Evolutionary conservation across 2,797 vertebrate species (phyloP).

Genomic region (Chaenodraco wilsoni): DNA sequence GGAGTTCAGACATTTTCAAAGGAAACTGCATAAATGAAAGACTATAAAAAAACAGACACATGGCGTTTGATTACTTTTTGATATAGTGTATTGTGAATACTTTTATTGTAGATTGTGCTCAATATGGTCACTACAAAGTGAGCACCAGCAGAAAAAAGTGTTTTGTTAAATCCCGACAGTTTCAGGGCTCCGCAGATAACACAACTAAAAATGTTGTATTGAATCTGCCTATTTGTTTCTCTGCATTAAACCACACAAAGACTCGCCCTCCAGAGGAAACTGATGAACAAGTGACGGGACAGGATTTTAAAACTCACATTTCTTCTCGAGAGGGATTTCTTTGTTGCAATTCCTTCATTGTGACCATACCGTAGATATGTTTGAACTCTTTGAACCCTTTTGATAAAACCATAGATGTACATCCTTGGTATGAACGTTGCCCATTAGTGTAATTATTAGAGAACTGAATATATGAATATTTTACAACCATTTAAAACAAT

Average conservation of each 20-base stretch:
- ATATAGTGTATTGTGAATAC: constrained; percentile 54
- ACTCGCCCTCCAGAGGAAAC: neutral
- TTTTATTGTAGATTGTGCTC: constrained; percentile 39
- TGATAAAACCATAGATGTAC: constrained; percentile 44
- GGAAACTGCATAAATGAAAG: constrained; percentile 35
- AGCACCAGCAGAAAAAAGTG: constrained; percentile 24
- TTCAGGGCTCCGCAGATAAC: neutral
- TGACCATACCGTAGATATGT: constrained; percentile 64
- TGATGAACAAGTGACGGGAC: constrained; percentile 6
- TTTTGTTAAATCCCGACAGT: neutral
- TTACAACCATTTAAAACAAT: constrained; percentile 92
- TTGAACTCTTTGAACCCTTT: constrained; percentile 43
- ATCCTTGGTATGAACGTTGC: constrained; percentile 54
- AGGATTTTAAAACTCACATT: constrained; percentile 4
- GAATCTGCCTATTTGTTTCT: neutral
- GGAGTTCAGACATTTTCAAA: constrained; percentile 37
- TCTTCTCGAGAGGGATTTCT: constrained; percentile 11
- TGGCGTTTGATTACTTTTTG: constrained; percentile 23
- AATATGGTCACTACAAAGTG: constrained; percentile 38
- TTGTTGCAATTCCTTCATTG: constrained; percentile 54
- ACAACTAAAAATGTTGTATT: neutral
- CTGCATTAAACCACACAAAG: constrained; percentile 2
- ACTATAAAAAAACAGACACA: constrained; percentile 30
- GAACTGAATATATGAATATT: constrained; percentile 69
- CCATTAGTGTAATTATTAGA: constrained; percentile 70